phyloP scores from a whole-genome alignment of 2,113 vertebrate species.

The Antechinus flavipes region DNA sequence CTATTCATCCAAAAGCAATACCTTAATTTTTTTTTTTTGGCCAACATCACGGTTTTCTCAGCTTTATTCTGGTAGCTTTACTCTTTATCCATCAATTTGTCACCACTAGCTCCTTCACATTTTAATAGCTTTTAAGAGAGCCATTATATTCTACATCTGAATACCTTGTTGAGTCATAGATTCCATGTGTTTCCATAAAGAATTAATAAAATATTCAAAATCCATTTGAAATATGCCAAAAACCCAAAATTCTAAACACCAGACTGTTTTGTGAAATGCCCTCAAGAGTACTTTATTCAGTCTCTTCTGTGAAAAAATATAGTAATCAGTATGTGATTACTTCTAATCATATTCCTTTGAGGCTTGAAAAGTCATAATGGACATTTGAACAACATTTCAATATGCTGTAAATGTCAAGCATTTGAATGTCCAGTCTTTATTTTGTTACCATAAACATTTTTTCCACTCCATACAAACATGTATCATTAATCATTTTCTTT shows the following conservation, averaged over 20 bases:
- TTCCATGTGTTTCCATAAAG: neutral
- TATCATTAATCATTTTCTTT: neutral
- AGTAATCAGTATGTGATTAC: neutral
- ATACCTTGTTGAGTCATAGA: neutral
- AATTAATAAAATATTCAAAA: constrained; percentile 21
- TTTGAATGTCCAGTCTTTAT: neutral
- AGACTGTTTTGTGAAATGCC: neutral
- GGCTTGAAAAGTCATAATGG: neutral
- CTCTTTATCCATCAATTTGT: neutral
- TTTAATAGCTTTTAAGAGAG: neutral
- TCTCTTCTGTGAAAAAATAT: constrained; percentile 3
- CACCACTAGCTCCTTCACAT: neutral
- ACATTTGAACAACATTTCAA: neutral
- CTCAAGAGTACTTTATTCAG: neutral
- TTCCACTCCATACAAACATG: neutral
- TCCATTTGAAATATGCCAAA: neutral
- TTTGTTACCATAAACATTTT: neutral
- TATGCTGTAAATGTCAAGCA: neutral
- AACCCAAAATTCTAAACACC: neutral
- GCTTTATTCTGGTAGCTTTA: neutral
- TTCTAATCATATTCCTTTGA: neutral
- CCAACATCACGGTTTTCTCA: neutral
- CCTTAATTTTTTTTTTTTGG: neutral
- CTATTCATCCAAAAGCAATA: neutral
- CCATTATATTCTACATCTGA: neutral